Evolutionary conservation across 2,797 vertebrate genomes (phyloP), one percentile per base, ranked within the genome.

Genomic region (Characodon lateralis): DNA sequence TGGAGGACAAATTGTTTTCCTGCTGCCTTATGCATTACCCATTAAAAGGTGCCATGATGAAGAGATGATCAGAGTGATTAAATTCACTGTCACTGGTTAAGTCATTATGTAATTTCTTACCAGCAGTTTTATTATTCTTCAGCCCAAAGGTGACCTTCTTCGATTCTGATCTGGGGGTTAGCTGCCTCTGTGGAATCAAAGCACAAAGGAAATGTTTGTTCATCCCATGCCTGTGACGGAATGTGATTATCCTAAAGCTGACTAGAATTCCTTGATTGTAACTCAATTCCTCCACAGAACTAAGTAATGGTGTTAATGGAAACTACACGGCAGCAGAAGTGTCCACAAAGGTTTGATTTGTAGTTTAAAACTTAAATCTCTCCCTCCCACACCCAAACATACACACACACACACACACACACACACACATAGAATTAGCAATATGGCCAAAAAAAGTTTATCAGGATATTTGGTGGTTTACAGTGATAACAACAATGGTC

Each of bases 81-180:
- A 0, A 35, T 0, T 28, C 41, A 2, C 24, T 24, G 9, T 66
- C 35, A 66, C 35, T 12, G 5, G 5, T 70, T 18, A 26, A 26
- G 28, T 31, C 31, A 20, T 22, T 41, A 22, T 2, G 0, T 3
- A 9, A 24, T 31, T n/a, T 79, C 91, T 87, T 87, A 99, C 98
- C 98, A 9, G 98, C 92, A 0, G 97, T 99, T 92, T 93, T 97
- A 83, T 99, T 99, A 81, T 97, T 98, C 91, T 94, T 98, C 74
- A 99, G 92, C 8, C 97, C 97, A 73, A 99, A 99, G 0, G 96
- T 98, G 80, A 99, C 98, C 85, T 97, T 99, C 95, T 99, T 99
- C 63, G 94, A 94, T 71, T 95, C 93, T 0, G 93, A 92, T 9
- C 66, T 87, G 14, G 92, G 84, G 35, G 87, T 91, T 56, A 39